Percentiles rank a stretch among this genome's conserved stretches.
These are phyloP conservation scores for Podarcis muralis DNA, from an alignment of 2,113 vertebrate species.

Conservation along the genomic window DNA sequence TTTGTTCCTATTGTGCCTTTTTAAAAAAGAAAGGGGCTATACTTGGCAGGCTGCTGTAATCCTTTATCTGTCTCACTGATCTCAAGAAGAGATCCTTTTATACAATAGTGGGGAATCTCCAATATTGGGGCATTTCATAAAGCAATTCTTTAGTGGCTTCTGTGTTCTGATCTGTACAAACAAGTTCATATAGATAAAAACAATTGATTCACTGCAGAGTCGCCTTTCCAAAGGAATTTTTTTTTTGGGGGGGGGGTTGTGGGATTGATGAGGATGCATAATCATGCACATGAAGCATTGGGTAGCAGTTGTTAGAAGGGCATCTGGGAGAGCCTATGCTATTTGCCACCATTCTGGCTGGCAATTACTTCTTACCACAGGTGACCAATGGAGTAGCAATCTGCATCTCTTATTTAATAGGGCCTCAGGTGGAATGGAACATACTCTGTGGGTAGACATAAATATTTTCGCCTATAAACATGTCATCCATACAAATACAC, in stretches of 20 bases:
- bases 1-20: conserved; percentile 29
- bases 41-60: neutral
- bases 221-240: neutral
- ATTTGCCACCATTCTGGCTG: neutral
- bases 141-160: neutral
- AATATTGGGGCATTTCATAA: neutral
- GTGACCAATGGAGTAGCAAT: conserved; percentile 25
- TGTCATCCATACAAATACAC: neutral
- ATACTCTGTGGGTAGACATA: neutral
- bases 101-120: neutral
- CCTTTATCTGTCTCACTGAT: too few relatives aligned
- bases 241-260: neutral
- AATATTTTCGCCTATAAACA: neutral
- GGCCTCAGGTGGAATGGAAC: conserved; percentile 13
- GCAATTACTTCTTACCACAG: conserved; percentile 36
- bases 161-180: neutral
- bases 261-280: too few relatives aligned
- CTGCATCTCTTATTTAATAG: conserved; percentile 31
- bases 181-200: neutral
- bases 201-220: neutral
- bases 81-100: neutral
- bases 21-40: neutral
- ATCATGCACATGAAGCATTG: neutral
- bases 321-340: neutral
- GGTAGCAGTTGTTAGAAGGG: neutral